Percentiles rank a stretch among this genome's conserved stretches.
These are phyloP conservation scores for Trachelipus rathkii DNA, from an alignment of 1,140 invertebrate genomes.

Conservation along the genomic window DNA sequence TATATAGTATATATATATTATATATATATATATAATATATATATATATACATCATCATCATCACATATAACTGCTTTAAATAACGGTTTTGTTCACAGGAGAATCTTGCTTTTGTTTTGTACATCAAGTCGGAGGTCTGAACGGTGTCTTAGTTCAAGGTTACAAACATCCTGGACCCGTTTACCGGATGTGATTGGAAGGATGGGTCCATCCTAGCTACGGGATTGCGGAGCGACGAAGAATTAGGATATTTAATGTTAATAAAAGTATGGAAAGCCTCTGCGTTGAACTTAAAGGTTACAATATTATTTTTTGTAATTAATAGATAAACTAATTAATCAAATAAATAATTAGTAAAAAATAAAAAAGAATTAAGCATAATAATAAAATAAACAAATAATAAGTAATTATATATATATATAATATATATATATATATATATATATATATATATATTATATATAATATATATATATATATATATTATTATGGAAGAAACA, in stretches of 20 bases:
- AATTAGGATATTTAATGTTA: conserved; percentile 52
- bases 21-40: too few species aligned
- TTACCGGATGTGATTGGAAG: conserved; percentile 55
- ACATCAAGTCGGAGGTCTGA: conserved; percentile 51
- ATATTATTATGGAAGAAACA: too few species aligned
- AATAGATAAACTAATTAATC: too few species aligned
- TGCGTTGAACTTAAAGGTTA: conserved; percentile 47
- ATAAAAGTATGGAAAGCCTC: conserved; percentile 48
- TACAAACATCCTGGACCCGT: conserved; percentile 53
- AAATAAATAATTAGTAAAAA: too few species aligned
- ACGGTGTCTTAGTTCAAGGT: conserved; percentile 47
- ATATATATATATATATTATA: conserved; percentile 18
- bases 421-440: conserved; percentile 25
- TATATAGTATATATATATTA: too few species aligned
- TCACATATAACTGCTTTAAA: too few species aligned
- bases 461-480: too few species aligned
- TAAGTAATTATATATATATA: too few species aligned
- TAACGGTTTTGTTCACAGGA: conserved; percentile 29
- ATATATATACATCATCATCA: too few species aligned
- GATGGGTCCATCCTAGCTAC: conserved; percentile 54
- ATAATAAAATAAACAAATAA: too few species aligned
- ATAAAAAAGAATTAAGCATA: too few species aligned
- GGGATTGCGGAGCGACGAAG: conserved; percentile 54
- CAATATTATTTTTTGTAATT: conserved; percentile 48
- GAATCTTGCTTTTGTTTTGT: conserved; percentile 52